Base-by-base conservation (phyloP, 2,888 invertebrate genomes). In the Ryuthela nishihirai region DNA sequence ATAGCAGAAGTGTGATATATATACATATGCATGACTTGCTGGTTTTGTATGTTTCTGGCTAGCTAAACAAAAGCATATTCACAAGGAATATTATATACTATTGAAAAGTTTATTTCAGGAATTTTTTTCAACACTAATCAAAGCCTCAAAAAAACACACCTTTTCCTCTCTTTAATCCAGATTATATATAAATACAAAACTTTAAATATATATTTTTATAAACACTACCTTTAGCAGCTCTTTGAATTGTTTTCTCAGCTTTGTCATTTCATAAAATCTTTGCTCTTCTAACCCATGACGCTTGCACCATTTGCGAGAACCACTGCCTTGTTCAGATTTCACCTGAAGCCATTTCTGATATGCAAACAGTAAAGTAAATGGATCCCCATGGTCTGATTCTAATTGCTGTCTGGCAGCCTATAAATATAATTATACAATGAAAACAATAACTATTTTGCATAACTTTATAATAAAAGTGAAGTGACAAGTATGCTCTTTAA, bases 301-400 rank as follows among this genome's bases (percentile, higher is more conserved):
- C 64, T 82, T 82, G 68, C 95, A 92, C 98, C 99, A 99, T 56
- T 83, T 82, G 39, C 84, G 79, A 0, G 84, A 82, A 45, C 69
- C 53, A 17, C 53, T 40, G 29, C 48, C 32, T 2, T 56, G 44
- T 3, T 79, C 78, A 46, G 83, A 79, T 71, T 92, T 92, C 29
- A 87, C 81, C 67, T 83, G 81, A 34, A 97, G 74, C 97, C 97
- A 97, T 65, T 89, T 87, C 70, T 87, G 85, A 75, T 87, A 93
- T 24, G 87, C 81, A 67, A 88, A 88, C 2, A 99, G 76, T 0
- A 97, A 76, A 0, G 92, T 92, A 64, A 99, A 81, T 0, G 97
- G 91, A 73, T 99, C 99, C 0, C 99, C 99, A 72, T 97, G 93
- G 71, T 90, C 89, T 0, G 94, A 94, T 71, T 95, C 90, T 32